These are phyloP conservation scores for Lagorchestes hirsutus DNA, from an alignment of 2,797 vertebrate species.

Conservation along the genomic window DNA sequence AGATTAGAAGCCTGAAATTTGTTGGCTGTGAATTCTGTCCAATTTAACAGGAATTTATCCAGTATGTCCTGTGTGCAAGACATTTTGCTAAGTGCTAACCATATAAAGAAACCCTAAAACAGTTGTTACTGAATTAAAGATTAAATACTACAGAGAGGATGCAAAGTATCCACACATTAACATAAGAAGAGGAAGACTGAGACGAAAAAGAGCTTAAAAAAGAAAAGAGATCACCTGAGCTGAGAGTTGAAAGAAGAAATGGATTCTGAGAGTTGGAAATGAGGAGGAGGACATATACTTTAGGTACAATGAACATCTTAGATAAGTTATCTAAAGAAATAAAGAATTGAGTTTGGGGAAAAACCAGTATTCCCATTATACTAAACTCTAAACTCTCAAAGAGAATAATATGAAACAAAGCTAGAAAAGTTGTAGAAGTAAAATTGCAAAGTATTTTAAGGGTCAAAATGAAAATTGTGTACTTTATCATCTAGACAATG, in stretches of 20 bases:
- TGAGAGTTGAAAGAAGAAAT: neutral
- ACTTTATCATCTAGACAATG: neutral
- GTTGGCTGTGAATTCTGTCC: neutral
- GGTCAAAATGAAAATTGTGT: neutral
- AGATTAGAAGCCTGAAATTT: neutral
- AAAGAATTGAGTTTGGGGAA: neutral
- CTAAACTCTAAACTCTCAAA: neutral
- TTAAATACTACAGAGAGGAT: neutral
- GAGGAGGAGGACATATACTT: neutral
- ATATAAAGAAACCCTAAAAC: neutral
- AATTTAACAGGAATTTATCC: neutral
- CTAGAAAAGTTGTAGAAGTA: neutral
- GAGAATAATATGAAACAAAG: neutral
- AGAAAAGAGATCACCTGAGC: neutral
- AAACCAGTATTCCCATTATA: neutral
- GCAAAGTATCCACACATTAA: neutral
- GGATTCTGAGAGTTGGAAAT: neutral
- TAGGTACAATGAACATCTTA: neutral
- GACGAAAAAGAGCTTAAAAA: neutral
- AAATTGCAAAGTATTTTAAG: neutral
- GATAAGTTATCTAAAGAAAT: neutral
- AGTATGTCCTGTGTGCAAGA: neutral
- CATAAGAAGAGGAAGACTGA: neutral
- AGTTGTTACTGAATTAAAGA: neutral
- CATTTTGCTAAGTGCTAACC: neutral